A percentile compares a stretch with the other conserved stretches of the same genome.
phyloP scores from a whole-genome alignment of 2,113 vertebrate genomes.

The Hyperopisus bebe region DNA sequence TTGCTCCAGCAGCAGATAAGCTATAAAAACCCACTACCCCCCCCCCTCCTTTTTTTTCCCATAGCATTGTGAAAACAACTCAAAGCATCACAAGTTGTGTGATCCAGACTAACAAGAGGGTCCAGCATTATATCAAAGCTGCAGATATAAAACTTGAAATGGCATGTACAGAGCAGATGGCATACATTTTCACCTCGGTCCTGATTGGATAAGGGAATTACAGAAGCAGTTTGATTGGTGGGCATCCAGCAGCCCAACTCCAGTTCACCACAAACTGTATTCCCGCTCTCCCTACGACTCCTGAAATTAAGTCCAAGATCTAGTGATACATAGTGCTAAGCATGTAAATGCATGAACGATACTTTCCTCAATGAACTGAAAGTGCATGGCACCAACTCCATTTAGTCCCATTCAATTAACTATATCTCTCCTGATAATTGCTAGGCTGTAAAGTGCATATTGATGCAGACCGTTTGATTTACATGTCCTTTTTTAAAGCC shows the following conservation, averaged over 20 bases:
- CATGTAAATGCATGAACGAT: background rate
- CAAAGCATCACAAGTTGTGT: background rate
- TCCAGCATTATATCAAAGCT: background rate
- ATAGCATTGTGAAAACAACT: background rate
- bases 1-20: background rate
- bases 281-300: background rate
- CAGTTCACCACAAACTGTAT: background rate
- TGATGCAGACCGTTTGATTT: background rate
- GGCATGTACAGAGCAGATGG: background rate
- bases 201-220: background rate
- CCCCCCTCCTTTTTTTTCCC: background rate
- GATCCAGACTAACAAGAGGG: background rate
- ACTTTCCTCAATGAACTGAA: background rate
- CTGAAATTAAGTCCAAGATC: background rate
- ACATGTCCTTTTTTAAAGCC: background rate
- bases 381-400: background rate
- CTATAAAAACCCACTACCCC: background rate
- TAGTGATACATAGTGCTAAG: background rate
- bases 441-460: background rate
- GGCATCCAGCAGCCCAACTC: background rate
- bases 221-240: background rate
- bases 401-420: conserved; percentile 1
- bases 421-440: background rate
- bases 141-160: background rate
- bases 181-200: background rate